Percentiles rank a stretch among this genome's conserved stretches.
Evolutionary conservation across 2,888 invertebrate genomes (phyloP).

Genomic region (Ephialtes manifestator): DNA sequence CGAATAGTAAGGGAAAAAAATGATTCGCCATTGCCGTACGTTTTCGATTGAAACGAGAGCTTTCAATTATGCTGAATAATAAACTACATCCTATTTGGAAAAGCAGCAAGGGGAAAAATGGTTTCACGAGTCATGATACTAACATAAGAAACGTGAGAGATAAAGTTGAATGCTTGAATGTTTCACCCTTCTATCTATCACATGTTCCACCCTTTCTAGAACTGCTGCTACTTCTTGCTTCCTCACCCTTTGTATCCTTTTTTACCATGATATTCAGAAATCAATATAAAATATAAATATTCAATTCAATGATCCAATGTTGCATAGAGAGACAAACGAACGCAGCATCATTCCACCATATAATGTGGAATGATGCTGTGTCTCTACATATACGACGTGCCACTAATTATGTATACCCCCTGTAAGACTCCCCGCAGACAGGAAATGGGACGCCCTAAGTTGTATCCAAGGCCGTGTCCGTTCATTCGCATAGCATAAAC

Average conservation of each 20-base stretch:
- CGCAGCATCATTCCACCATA: slow-evolving; percentile 19
- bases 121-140: slow-evolving; percentile 64
- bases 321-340: slow-evolving; percentile 16
- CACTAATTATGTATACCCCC: slow-evolving; percentile 84
- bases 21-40: slow-evolving; percentile 54
- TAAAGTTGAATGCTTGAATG: slow-evolving; percentile 51
- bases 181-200: slow-evolving; percentile 65
- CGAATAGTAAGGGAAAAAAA: slow-evolving; percentile 34
- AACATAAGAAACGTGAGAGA: slow-evolving; percentile 51
- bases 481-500: slow-evolving; percentile 62
- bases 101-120: slow-evolving; percentile 43
- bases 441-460: slow-evolving; percentile 84
- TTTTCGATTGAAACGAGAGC: slow-evolving; percentile 63
- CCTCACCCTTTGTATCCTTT: slow-evolving; percentile 30
- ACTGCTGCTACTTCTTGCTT: slow-evolving; percentile 30
- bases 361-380: too few species aligned
- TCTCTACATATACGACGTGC: slow-evolving; percentile 54
- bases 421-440: slow-evolving; percentile 83
- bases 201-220: slow-evolving; percentile 52
- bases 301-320: slow-evolving; percentile 38
- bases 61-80: slow-evolving; percentile 74
- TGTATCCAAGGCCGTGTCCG: slow-evolving; percentile 70
- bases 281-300: slow-evolving; percentile 40
- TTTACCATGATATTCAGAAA: slow-evolving; percentile 64
- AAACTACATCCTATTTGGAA: slow-evolving; percentile 35